phyloP scores from a whole-genome alignment of 2,797 vertebrate genomes.

The Podarcis lilfordi region DNA sequence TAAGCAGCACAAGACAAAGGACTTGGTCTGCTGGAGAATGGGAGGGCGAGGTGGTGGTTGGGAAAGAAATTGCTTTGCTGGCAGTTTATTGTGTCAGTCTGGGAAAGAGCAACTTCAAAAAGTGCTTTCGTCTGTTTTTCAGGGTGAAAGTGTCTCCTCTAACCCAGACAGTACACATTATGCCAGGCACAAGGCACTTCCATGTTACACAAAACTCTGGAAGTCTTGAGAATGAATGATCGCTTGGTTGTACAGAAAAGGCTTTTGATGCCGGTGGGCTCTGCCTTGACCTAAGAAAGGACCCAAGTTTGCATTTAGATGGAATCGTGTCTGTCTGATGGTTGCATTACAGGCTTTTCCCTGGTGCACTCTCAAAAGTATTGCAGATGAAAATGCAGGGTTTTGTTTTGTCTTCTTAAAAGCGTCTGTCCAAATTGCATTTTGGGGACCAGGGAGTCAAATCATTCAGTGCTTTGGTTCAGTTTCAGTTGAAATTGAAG shows the following conservation, averaged over 20 bases:
- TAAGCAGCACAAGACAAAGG: neutral
- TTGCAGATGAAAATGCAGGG: neutral
- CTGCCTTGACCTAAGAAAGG: constrained; percentile 38
- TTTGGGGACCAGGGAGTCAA: neutral
- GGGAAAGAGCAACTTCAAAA: neutral
- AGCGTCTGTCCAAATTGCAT: neutral
- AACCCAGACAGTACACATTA: constrained; percentile 25
- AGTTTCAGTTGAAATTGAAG: neutral
- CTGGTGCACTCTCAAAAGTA: constrained; percentile 36
- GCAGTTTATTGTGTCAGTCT: neutral
- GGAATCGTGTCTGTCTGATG: neutral
- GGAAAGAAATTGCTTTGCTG: neutral
- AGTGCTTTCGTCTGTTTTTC: neutral
- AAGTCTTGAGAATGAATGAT: constrained; percentile 36
- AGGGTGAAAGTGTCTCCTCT: constrained; percentile 23
- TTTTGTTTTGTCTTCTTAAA: neutral
- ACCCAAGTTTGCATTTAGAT: constrained; percentile 7
- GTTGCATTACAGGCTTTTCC: constrained; percentile 31
- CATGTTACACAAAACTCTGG: constrained; percentile 25
- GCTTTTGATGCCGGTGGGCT: constrained; percentile 5
- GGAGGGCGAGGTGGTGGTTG: neutral
- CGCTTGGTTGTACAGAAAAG: constrained; percentile 18
- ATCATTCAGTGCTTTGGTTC: neutral
- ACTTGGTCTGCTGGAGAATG: neutral
- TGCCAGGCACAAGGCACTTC: constrained; percentile 6